Evolutionary conservation across 2,797 vertebrate genomes (phyloP).

Genomic region (Chaetophractus vellerosus): DNA sequence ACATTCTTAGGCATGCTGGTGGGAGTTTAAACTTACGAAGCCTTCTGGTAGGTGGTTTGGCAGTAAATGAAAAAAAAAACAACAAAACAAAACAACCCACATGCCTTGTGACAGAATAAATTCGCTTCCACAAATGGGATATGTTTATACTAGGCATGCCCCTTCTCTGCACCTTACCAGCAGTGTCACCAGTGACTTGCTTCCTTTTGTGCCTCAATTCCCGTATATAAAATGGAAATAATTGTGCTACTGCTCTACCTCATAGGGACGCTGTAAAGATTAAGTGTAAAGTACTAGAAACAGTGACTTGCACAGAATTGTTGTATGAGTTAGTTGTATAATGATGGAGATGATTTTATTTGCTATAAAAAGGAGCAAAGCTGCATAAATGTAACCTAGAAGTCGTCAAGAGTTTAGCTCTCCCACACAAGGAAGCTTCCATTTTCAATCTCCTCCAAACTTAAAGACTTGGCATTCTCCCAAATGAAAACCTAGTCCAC

Average conservation of each 20-base stretch:
- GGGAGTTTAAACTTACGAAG: background rate
- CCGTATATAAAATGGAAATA: background rate
- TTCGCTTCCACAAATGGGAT: background rate
- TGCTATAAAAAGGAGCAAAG: background rate
- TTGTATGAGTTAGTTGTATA: background rate
- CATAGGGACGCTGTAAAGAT: background rate
- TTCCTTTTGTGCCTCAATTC: background rate
- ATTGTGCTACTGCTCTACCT: fast-evolving
- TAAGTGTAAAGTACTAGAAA: background rate
- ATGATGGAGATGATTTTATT: background rate
- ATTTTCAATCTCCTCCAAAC: background rate
- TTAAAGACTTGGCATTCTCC: background rate
- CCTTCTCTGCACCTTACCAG: background rate
- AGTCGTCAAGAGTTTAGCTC: no score
- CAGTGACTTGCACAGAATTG: background rate
- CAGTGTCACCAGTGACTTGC: no score
- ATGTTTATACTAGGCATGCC: background rate
- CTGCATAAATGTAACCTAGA: background rate
- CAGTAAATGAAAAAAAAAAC: no score
- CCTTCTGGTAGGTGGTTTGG: no score
- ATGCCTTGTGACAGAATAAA: background rate
- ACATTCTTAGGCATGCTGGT: background rate
- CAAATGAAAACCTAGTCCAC: background rate
- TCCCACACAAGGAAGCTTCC: background rate
- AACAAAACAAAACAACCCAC: background rate